Evolutionary conservation across 1,140 invertebrate genomes (phyloP), one percentile per base, ranked within the genome.

Genomic region (Lucilia cuprina): DNA sequence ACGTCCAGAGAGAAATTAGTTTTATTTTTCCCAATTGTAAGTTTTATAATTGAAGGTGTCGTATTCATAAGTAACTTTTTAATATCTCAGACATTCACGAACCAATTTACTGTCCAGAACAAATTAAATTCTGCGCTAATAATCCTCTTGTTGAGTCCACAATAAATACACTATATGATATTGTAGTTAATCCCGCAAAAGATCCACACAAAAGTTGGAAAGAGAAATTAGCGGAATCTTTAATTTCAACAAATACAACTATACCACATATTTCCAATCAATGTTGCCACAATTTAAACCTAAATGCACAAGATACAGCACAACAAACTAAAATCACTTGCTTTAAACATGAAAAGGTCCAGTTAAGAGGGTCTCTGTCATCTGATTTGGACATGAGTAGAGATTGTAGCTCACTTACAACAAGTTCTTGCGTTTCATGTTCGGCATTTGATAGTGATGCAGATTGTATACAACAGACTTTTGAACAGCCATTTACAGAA

Each of bases 11-110:
- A 65, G 98, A 99, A 92, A 97, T 98, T 86, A 94, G 95, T 87
- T 98, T 97, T 91, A 97, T 98, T 88, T 98, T 97, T 90, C 96
- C 96, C 4, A 93, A 95, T 85, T 94, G 96, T 97, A 93, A 93
- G 92, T 92, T 74, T 49, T 12, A 7, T 8, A 55, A 55, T 14
- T 14, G 12, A 7, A 14, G 17, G 5, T 55, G 2, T 30, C 25
- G 12, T 0, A 55, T 14, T 55, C 17, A 14, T 10, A 14, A 55
- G 1, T 55, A 55, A 4, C 17, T 12, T 55, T 14, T 35, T 13
- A 13, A 12, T 34, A 49, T 60, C 9, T 85, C 80, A 88, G 89
- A 90, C 82, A 89, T 90, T 8, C 87, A 88, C 34, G 89, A 90
- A 55, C 89, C 88, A 10, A 87, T 87, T 25, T 49, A 80, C 30